phyloP scores from a whole-genome alignment of 2,797 vertebrate species.

The Tapirus indicus region DNA sequence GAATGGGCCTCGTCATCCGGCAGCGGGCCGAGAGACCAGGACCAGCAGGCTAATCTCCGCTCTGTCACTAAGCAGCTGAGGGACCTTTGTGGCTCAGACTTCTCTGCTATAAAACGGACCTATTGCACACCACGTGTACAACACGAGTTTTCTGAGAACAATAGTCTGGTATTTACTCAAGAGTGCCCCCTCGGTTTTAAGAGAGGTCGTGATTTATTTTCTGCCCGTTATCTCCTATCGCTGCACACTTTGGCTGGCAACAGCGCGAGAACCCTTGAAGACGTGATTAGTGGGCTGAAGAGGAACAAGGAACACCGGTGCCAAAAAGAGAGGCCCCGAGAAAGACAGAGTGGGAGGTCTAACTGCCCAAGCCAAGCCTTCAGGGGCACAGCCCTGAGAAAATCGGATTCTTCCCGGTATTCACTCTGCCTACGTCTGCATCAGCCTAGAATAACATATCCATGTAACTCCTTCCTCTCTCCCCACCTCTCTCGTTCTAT shows the following conservation, averaged over 20 bases:
- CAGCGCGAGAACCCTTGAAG: background rate
- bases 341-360: background rate
- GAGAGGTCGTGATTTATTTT: background rate
- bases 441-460: accelerated
- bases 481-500: background rate
- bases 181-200: background rate
- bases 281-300: background rate
- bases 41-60: background rate
- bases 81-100: background rate
- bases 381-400: background rate
- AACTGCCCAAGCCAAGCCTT: background rate
- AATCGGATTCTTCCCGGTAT: accelerated
- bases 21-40: accelerated
- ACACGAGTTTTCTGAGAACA: background rate
- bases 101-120: background rate
- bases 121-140: background rate
- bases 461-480: background rate
- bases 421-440: background rate
- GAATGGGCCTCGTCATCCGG: background rate
- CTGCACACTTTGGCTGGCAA: accelerated
- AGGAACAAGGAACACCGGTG: background rate
- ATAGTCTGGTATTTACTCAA: background rate
- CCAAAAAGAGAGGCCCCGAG: background rate
- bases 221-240: background rate
- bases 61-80: background rate